Conservation (phyloP, 2,888 invertebrate species). For the Hyppa rectilinea region DNA sequence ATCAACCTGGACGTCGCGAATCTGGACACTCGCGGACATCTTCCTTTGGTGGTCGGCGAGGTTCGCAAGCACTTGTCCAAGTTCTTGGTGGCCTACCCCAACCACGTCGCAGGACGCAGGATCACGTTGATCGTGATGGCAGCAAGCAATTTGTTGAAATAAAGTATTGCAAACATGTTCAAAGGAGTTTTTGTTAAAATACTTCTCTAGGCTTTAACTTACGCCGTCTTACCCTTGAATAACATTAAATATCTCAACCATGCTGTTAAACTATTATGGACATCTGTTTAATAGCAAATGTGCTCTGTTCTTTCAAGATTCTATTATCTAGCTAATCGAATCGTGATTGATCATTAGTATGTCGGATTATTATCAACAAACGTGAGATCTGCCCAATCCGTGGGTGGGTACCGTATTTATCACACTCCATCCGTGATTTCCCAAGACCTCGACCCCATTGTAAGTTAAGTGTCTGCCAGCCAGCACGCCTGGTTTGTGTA, state of each 20-base stretch:
- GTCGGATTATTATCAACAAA: constrained; percentile 42
- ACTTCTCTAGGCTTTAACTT: not conserved
- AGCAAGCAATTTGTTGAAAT: constrained; percentile 79
- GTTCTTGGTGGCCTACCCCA: constrained; percentile 91
- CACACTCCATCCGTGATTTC: constrained; percentile 8
- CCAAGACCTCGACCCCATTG: constrained; percentile 2
- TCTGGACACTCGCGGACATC: constrained; percentile 94
- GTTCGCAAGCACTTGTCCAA: constrained; percentile 91
- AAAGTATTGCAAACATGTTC: constrained; percentile 28
- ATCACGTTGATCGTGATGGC: constrained; percentile 94
- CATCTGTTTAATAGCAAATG: constrained; percentile 24
- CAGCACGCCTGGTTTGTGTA: not conserved
- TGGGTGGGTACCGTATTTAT: not conserved
- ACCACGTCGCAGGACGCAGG: constrained; percentile 91
- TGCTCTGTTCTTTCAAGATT: constrained; percentile 1
- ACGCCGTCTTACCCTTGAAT: not conserved
- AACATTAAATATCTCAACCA: not conserved
- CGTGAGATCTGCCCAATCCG: constrained; percentile 20
- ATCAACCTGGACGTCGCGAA: constrained; percentile 94
- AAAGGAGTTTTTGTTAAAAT: constrained; percentile 4
- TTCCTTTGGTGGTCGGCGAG: constrained; percentile 94
- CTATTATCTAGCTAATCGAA: constrained; percentile 18
- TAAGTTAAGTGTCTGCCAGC: not conserved
- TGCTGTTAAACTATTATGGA: not conserved
- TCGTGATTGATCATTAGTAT: constrained; percentile 53